phyloP scores from a whole-genome alignment of 2,113 vertebrate genomes.

The Bathybates hornii region DNA sequence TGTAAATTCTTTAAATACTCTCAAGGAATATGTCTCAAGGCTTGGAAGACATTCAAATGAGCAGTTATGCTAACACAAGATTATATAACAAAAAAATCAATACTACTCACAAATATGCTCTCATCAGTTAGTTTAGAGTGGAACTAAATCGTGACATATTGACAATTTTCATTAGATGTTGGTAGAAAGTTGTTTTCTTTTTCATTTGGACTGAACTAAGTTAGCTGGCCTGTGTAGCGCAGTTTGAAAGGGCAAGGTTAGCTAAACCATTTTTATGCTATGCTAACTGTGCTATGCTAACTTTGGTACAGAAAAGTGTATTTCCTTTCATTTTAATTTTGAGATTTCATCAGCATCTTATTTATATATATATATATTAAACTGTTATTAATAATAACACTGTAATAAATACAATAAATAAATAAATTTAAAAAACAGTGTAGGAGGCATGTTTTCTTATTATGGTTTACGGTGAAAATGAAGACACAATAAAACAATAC shows the following conservation, averaged over 20 bases:
- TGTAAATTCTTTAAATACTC: not conserved
- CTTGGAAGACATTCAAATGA: not conserved
- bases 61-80: not conserved
- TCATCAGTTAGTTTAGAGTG: not conserved
- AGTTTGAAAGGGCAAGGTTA: not conserved
- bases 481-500: not conserved
- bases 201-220: not conserved
- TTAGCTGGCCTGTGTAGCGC: not conserved
- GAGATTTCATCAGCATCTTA: not conserved
- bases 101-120: not conserved
- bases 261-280: not conserved
- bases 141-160: not conserved
- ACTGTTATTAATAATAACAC: not conserved
- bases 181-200: not conserved
- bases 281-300: not conserved
- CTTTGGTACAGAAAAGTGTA: not conserved
- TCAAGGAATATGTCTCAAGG: not conserved
- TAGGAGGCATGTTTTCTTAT: not conserved
- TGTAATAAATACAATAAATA: not conserved
- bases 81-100: not conserved
- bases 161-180: not conserved
- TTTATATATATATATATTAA: not conserved
- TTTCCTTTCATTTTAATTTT: not conserved
- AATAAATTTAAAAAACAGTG: not conserved
- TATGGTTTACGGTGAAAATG: not conserved